Evolutionary conservation across 2,888 invertebrate genomes (phyloP), one percentile per base, ranked within the genome.

Genomic region (Phlogophora meticulosa): DNA sequence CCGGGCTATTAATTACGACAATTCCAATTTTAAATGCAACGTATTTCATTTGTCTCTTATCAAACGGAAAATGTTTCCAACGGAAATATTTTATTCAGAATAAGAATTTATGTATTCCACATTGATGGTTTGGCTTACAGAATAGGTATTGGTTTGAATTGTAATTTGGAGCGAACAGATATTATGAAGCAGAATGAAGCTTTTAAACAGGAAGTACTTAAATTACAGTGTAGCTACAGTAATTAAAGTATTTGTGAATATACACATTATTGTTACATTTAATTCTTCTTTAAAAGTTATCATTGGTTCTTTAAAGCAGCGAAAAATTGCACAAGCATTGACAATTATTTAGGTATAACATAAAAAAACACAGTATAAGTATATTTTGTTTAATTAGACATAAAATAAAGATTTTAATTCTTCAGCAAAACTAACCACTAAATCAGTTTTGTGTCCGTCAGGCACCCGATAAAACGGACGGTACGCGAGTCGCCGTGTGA

Each of bases 401-500:
- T 9, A 55, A 24, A 34, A 10, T 17, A 36, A 10, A 20, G 24
- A 28, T 43, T 64, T 20, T 24, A 46, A 48, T 36, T 57, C 58
- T 76, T 79, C 85, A 76, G 69, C 55, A 17, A 73, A 59, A 69
- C 64, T 80, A 76, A 82, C 69, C 69, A 71, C 85, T 87, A 86
- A 90, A 88, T 78, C 76, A 92, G 91, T 87, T 89, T 88, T 64
- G 80, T 88, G 40, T 89, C 88, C 74, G 88, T 95, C 91, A 96
- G 96, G 88, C 96, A 96, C 83, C 97, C 96, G 1, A 96, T 96
- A 85, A 96, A 95, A 85, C 94, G 96, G 72, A 97, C 96, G 38
- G 95, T 96, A 10, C 96, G 96, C 55, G 96, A 96, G 86, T 97
- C 97, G 0, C 97, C 98, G 0, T 98, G 98, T 89, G 97, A 98